Percentiles rank a stretch among this genome's conserved stretches.
Conservation (phyloP, 2,888 invertebrate species). For the Agonum fuliginosum region DNA sequence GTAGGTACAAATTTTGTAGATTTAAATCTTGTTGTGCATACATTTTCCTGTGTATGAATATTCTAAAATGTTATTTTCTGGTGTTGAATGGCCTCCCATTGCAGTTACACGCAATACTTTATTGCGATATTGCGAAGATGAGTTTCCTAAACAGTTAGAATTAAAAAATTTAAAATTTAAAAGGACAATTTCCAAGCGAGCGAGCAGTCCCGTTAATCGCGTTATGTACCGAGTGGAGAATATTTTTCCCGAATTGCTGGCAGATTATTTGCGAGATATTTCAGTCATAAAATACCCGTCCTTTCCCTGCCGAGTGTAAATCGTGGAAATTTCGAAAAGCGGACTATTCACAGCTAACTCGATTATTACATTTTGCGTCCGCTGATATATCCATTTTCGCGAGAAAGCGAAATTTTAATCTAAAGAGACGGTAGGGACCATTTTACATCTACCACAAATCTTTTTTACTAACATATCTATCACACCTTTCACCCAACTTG, state of each 20-base stretch:
- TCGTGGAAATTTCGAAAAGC: slow-evolving; percentile 35
- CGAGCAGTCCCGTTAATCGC: slow-evolving; percentile 20
- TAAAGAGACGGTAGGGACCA: neutral
- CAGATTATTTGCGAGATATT: slow-evolving; percentile 26
- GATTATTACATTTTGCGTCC: slow-evolving; percentile 38
- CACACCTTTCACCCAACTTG: too few species aligned
- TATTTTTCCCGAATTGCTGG: slow-evolving; percentile 20
- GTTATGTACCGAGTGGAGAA: neutral
- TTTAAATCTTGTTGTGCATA: too few species aligned
- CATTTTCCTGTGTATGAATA: too few species aligned
- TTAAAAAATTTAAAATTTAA: neutral
- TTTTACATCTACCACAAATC: slow-evolving; percentile 39
- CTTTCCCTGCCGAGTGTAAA: neutral
- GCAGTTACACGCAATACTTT: too few species aligned
- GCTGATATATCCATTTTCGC: slow-evolving; percentile 3
- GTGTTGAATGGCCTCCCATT: too few species aligned
- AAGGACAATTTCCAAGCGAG: slow-evolving; percentile 11
- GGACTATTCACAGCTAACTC: slow-evolving; percentile 38
- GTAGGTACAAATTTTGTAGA: too few species aligned
- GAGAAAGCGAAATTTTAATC: slow-evolving; percentile 26
- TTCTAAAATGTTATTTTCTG: too few species aligned
- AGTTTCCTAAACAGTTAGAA: slow-evolving; percentile 4
- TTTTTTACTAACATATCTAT: too few species aligned
- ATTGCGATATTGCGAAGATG: too few species aligned
- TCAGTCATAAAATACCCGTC: slow-evolving; percentile 25